These are phyloP conservation scores for Zaprionus tsacasi DNA, from an alignment of 1,140 invertebrate genomes.

Conservation along the genomic window DNA sequence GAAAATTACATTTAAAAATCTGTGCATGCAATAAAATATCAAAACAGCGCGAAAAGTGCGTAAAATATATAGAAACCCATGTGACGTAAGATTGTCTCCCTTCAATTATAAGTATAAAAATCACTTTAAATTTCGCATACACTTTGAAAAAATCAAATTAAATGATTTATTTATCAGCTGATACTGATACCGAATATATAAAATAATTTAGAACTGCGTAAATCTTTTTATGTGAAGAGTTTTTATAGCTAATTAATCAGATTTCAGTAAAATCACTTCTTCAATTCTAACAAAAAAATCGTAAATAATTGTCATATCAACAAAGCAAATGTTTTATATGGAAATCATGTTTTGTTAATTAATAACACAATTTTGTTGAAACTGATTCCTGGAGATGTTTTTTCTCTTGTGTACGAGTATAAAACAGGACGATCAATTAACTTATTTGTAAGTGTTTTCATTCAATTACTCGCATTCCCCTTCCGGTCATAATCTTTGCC, in stretches of 20 bases:
- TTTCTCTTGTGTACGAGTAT: background rate
- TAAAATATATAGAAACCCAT: background rate
- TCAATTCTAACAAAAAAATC: background rate
- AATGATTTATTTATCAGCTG: background rate
- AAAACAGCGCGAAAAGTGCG: background rate
- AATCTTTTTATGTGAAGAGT: background rate
- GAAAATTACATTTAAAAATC: background rate
- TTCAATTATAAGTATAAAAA: no score
- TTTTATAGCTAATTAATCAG: background rate
- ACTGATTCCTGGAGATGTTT: background rate
- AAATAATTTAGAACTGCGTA: background rate
- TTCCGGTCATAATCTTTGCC: conserved; percentile 25
- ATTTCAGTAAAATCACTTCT: background rate
- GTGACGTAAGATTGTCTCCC: no score
- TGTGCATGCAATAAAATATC: background rate
- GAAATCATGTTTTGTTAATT: background rate
- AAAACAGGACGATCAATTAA: conserved; percentile 4
- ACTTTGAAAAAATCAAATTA: no score
- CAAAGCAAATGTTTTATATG: no score
- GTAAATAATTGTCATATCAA: background rate
- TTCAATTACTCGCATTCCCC: conserved; percentile 26
- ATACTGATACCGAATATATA: background rate
- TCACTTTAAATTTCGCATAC: no score
- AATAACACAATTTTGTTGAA: background rate
- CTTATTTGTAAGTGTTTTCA: conserved; percentile 18